A percentile compares a stretch with the other conserved stretches of the same genome.
phyloP scores from a whole-genome alignment of 2,113 vertebrate genomes.

The Percopsis transmontana region DNA sequence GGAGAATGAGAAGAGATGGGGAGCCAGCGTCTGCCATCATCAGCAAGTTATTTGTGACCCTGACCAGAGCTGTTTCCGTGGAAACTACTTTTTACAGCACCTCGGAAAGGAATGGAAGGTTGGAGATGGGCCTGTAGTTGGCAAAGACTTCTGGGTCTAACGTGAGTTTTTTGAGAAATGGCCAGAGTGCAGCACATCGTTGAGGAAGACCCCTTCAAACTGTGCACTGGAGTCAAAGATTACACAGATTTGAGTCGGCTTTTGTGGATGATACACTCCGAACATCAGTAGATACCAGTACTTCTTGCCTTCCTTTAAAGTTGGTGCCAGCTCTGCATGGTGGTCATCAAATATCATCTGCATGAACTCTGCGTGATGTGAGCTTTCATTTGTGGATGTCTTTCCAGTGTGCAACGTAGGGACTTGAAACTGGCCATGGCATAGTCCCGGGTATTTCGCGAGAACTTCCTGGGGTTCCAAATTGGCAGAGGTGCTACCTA shows the following conservation, averaged over 20 bases:
- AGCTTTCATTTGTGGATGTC: neutral
- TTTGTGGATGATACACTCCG: conserved; percentile 9
- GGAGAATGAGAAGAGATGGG: too few relatives aligned
- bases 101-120: too few relatives aligned
- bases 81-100: too few relatives aligned
- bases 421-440: neutral
- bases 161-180: conserved; percentile 8
- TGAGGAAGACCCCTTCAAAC: neutral
- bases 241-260: neutral
- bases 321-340: neutral
- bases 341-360: neutral
- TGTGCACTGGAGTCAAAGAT: conserved; percentile 1
- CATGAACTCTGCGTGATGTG: neutral
- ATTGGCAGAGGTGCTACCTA: neutral
- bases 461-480: neutral
- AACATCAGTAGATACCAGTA: neutral
- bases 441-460: neutral
- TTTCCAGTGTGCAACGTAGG: neutral
- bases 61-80: too few relatives aligned
- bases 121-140: too few relatives aligned
- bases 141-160: too few relatives aligned
- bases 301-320: neutral
- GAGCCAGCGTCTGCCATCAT: conserved; percentile 5
- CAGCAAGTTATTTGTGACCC: too few relatives aligned
- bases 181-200: conserved; percentile 1